phyloP scores from a whole-genome alignment of 1,140 invertebrate genomes.

The Brachionus rotundiformis region DNA sequence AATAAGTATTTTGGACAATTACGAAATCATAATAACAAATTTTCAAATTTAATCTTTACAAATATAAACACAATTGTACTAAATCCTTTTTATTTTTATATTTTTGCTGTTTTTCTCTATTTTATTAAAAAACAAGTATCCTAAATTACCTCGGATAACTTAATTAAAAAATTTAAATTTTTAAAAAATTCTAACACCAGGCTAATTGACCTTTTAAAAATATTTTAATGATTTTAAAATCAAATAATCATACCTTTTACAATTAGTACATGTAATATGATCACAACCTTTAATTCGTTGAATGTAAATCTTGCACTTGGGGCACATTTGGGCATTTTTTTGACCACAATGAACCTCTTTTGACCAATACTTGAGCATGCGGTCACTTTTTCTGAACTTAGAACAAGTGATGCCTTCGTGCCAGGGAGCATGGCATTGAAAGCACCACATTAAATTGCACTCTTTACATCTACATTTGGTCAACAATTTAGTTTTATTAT shows the following conservation, averaged over 20 bases:
- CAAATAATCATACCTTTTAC: conserved; percentile 61
- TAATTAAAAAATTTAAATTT: no score
- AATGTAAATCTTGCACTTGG: conserved; percentile 65
- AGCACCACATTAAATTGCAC: conserved; percentile 64
- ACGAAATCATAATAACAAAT: no score
- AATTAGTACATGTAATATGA: conserved; percentile 64
- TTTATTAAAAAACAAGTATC: no score
- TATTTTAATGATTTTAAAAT: no score
- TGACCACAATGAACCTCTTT: conserved; percentile 61
- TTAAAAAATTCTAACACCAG: background rate
- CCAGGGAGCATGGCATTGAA: conserved; percentile 64
- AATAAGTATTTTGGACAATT: no score
- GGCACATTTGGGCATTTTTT: conserved; percentile 65
- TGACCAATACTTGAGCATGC: conserved; percentile 63
- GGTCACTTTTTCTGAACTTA: conserved; percentile 62
- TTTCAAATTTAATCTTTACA: no score
- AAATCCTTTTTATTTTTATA: no score
- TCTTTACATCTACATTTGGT: conserved; percentile 56
- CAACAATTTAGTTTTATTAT: conserved; percentile 54
- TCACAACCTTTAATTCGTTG: conserved; percentile 64
- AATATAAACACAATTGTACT: no score
- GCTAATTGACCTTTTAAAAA: background rate
- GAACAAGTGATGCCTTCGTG: conserved; percentile 63
- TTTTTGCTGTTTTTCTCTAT: no score
- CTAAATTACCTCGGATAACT: no score